Evolutionary conservation across 2,113 vertebrate genomes (phyloP), one percentile per base, ranked within the genome.

Genomic region (Eubucco bourcierii): DNA sequence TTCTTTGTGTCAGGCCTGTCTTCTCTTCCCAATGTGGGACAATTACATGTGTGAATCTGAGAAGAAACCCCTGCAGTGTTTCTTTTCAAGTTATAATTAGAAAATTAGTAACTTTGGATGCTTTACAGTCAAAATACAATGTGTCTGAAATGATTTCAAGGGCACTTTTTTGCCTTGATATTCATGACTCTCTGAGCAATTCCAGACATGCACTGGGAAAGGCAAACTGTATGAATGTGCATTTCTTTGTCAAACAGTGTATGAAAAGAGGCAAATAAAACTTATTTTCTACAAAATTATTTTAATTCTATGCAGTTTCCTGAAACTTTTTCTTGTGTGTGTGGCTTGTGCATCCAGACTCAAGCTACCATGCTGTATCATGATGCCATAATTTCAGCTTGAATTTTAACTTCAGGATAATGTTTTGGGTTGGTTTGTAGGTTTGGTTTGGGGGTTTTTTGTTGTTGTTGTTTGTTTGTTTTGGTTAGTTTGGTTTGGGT

Each of bases 241-340:
- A 90, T 95, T 94, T 94, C 74, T 94, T 93, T 17, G 90, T 71
- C 77, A 56, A 90, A 77, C 75, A 88, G 46, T 95, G 75, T 96
- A 63, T 31, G 33, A 93, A 90, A 95, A 80, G 87, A 97, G 89
- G 88, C 94, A 94, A 96, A 98, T 98, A 98, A 98, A 98, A 96
- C 90, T 75, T 88, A 86, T 98, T 98, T 98, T 97, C 95, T 97
- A 98, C 56, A 94, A 94, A 97, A 88, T 12, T 58, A n/a, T 15
- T 84, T 82, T 50, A 81, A 25, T 64, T 88, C 80, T 83, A 1
- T 83, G 47, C 31, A 25, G 28, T 93, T 79, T 11, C 71, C 18
- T 94, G 53, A 73, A 74, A 53, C 9, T 68, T 88, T 85, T 85
- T 89, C 44, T 41, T 53, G 10, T 75, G 25, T 88, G 50, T 10